Conservation (phyloP, 2,888 invertebrate species). For the Dioctria rufipes region DNA sequence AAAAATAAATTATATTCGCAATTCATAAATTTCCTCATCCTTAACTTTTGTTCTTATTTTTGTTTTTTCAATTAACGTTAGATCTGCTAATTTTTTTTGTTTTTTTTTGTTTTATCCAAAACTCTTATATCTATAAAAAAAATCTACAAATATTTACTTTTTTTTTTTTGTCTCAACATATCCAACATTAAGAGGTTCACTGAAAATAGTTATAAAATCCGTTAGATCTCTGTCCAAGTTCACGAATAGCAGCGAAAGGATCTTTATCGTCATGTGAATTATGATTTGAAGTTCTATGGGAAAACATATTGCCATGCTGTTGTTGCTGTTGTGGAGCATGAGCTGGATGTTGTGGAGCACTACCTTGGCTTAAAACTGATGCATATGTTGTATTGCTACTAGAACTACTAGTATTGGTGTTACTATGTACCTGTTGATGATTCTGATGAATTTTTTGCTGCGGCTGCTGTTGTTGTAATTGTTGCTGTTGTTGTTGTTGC, state of each 20-base stretch:
- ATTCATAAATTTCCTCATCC: slow-evolving; percentile 4
- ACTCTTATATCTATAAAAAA: slow-evolving; percentile 32
- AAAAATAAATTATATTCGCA: not conserved
- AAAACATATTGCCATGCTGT: slow-evolving; percentile 43
- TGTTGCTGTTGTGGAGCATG: slow-evolving; percentile 54
- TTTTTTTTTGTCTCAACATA: slow-evolving; percentile 17
- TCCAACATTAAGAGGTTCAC: slow-evolving; percentile 62
- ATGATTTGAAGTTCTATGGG: slow-evolving; percentile 52
- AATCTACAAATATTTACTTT: slow-evolving; percentile 18
- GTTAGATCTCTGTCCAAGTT: slow-evolving; percentile 72
- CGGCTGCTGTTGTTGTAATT: slow-evolving; percentile 54
- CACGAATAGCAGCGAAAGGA: slow-evolving; percentile 72
- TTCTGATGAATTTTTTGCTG: slow-evolving; percentile 53
- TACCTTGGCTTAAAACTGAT: slow-evolving; percentile 70
- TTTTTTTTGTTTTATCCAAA: slow-evolving; percentile 32
- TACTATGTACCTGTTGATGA: slow-evolving; percentile 53
- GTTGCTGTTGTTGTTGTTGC: slow-evolving; percentile 60
- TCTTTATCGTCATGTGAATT: slow-evolving; percentile 67
- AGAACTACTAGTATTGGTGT: slow-evolving; percentile 43
- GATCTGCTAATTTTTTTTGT: slow-evolving; percentile 20
- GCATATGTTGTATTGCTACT: slow-evolving; percentile 69
- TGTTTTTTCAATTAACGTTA: slow-evolving; percentile 35
- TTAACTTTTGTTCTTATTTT: slow-evolving; percentile 15
- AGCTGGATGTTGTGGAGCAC: slow-evolving; percentile 31
- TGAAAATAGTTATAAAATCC: slow-evolving; percentile 76